Evolutionary conservation across 2,113 vertebrate genomes (phyloP).

Genomic region (Microtus pennsylvanicus): DNA sequence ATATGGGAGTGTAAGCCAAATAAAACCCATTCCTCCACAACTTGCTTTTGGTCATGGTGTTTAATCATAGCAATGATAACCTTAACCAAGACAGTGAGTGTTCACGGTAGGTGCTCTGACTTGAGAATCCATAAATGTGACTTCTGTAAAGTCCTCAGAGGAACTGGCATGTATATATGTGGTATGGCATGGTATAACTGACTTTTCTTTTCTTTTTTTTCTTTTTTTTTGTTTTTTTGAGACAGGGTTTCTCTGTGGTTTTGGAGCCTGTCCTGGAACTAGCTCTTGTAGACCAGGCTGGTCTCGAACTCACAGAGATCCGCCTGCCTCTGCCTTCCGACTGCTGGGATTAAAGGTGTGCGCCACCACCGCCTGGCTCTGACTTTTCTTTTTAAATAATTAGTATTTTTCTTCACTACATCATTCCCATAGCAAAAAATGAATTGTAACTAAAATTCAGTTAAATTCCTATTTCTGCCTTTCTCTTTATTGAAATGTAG

Average conservation of each 20-base stretch:
- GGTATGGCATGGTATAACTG: not conserved
- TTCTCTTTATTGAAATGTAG: not conserved
- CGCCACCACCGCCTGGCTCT: rapidly evolving
- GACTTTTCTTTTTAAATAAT: not conserved
- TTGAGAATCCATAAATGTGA: not conserved
- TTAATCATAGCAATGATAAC: no score
- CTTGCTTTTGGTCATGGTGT: not conserved
- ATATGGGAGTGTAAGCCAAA: no score
- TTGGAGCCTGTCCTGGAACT: no score
- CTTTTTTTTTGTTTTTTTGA: no score
- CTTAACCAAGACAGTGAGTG: not conserved
- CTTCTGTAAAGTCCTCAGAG: not conserved
- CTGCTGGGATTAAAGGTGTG: no score
- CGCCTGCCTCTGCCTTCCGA: no score
- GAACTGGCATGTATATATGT: not conserved
- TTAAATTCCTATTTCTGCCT: not conserved
- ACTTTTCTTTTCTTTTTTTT: not conserved
- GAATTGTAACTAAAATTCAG: not conserved
- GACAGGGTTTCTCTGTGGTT: no score
- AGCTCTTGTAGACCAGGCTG: no score
- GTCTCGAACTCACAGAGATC: no score
- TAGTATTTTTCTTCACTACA: not conserved
- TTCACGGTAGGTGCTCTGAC: not conserved
- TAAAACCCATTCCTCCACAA: no score
- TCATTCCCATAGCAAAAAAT: not conserved